These are phyloP conservation scores for Lates calcarifer DNA, from an alignment of 2,113 vertebrate species.

Conservation along the genomic window DNA sequence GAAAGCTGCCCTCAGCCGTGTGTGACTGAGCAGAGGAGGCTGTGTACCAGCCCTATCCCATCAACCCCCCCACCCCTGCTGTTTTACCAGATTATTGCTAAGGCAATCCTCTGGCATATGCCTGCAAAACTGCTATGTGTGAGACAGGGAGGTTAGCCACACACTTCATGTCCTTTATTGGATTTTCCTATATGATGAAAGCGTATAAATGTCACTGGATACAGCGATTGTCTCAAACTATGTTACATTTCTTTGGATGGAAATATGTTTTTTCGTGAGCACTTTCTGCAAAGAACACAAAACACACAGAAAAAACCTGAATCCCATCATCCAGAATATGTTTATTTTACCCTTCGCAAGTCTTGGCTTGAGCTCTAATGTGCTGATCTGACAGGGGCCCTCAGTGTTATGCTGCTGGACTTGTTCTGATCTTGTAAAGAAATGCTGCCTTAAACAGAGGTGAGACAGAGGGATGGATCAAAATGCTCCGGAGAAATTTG, in stretches of 20 bases:
- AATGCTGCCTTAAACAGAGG: constrained; percentile 48
- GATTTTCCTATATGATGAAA: constrained; percentile 51
- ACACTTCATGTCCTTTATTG: constrained; percentile 41
- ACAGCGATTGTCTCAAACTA: constrained; percentile 31
- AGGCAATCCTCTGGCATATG: constrained; percentile 70
- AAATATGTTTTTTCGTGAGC: not conserved
- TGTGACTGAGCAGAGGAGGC: constrained; percentile 34
- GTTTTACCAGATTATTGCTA: constrained; percentile 68
- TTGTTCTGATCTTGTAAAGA: constrained; percentile 53
- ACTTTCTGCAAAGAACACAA: constrained; percentile 19
- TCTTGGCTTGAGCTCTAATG: constrained; percentile 8
- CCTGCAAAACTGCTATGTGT: constrained; percentile 37
- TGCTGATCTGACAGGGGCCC: constrained; percentile 42
- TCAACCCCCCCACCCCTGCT: constrained; percentile 24
- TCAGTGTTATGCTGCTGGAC: constrained; percentile 17
- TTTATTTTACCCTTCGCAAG: constrained; percentile 27
- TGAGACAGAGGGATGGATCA: constrained; percentile 57
- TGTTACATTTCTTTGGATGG: constrained; percentile 4
- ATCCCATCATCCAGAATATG: not conserved
- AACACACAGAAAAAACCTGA: constrained; percentile 2
- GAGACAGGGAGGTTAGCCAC: constrained; percentile 32
- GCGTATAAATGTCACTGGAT: constrained; percentile 40
- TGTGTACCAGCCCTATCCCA: constrained; percentile 20
- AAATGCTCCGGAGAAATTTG: constrained; percentile 41
- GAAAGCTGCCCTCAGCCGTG: constrained; percentile 20